These are phyloP conservation scores for Scartelaos histophorus DNA, from an alignment of 2,113 vertebrate species.

Conservation along the genomic window DNA sequence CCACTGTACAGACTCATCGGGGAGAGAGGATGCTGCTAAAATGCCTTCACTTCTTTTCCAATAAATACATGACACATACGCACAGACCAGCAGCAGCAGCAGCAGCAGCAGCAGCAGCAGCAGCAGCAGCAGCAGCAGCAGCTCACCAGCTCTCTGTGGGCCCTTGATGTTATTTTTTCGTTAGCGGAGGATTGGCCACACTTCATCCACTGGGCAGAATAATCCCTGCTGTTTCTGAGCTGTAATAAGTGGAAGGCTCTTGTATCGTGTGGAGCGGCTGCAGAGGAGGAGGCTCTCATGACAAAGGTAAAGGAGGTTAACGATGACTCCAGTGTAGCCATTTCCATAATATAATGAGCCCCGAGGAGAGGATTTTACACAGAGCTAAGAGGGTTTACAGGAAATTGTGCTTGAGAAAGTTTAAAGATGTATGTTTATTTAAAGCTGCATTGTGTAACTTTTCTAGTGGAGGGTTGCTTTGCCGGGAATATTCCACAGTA, in stretches of 20 bases:
- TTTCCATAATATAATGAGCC: constrained; percentile 48
- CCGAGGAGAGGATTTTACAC: constrained; percentile 18
- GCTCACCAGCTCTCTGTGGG: not conserved
- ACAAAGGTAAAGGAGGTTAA: constrained; percentile 42
- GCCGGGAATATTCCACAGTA: no score
- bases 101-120: not conserved
- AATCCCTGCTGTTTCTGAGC: constrained; percentile 36
- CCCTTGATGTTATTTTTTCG: constrained; percentile 38
- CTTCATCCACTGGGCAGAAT: constrained; percentile 54
- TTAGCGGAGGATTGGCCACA: constrained; percentile 50
- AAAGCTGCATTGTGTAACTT: no score
- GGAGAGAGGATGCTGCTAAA: constrained; percentile 29
- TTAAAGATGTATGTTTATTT: not conserved
- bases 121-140: not conserved
- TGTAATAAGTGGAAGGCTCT: constrained; percentile 21
- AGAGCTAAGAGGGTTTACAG: not conserved
- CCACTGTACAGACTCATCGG: constrained; percentile 17
- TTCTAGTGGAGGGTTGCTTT: no score
- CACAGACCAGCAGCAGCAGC: constrained; percentile 14
- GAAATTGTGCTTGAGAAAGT: not conserved
- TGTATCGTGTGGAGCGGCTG: constrained; percentile 4
- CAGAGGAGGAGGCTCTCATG: constrained; percentile 14
- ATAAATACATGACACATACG: constrained; percentile 25
- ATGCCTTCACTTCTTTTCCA: constrained; percentile 26
- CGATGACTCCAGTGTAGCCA: constrained; percentile 38